Conservation (phyloP, 64 coral and sea anemone genomes). For the Platygyra sinensis region DNA sequence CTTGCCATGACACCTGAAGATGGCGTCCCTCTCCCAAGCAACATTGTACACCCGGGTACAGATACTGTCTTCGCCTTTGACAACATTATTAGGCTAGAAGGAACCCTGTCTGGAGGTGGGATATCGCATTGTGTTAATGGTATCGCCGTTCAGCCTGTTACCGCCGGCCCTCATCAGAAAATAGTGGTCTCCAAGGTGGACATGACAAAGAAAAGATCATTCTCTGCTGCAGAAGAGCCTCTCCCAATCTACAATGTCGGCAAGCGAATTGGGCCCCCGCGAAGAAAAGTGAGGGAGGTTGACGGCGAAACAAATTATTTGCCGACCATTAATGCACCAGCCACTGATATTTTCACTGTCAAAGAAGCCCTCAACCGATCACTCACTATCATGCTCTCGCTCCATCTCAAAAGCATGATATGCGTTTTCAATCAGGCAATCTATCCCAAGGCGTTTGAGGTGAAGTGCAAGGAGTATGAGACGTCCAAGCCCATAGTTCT, state of each 20-base stretch:
- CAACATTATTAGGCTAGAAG: conserved; percentile 4
- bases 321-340: conserved; percentile 46
- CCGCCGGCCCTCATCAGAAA: neutral
- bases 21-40: neutral
- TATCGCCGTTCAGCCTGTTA: too few relatives aligned
- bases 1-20: neutral
- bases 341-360: conserved; percentile 25
- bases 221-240: neutral
- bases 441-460: neutral
- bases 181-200: neutral
- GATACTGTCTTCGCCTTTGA: conserved; percentile 21
- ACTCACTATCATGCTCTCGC: neutral
- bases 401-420: conserved; percentile 28
- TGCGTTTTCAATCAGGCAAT: conserved; percentile 44
- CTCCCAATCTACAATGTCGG: conserved; percentile 6
- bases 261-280: conserved; percentile 1
- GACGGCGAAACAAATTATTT: conserved; percentile 2
- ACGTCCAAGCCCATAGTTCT: conserved; percentile 8
- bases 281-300: neutral
- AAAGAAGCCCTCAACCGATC: conserved; percentile 34
- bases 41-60: neutral
- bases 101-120: neutral
- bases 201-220: neutral
- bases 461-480: conserved; percentile 17
- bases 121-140: too few relatives aligned